These are phyloP conservation scores for Alexandromys fortis DNA, from an alignment of 2,113 vertebrate genomes.

Conservation along the genomic window DNA sequence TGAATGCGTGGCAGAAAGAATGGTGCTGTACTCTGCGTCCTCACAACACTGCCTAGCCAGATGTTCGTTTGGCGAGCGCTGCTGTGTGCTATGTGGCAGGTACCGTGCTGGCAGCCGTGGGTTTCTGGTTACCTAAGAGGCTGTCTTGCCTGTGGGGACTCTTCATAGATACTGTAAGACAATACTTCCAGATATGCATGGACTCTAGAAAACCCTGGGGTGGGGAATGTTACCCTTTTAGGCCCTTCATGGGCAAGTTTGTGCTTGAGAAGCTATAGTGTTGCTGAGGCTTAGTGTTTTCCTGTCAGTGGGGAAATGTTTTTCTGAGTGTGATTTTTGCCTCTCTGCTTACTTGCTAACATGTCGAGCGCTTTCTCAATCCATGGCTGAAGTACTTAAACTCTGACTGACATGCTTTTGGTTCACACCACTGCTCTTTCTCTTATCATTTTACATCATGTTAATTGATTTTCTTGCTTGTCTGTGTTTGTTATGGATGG, in stretches of 20 bases:
- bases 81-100: not conserved
- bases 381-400: not conserved
- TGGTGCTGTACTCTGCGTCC: not conserved
- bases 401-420: slow-evolving; percentile 27
- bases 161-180: not conserved
- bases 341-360: not conserved
- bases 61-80: not conserved
- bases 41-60: not conserved
- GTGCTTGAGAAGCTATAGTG: not conserved
- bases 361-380: not conserved
- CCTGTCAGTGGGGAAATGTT: not conserved
- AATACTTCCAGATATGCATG: not conserved
- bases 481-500: slow-evolving; percentile 21
- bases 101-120: not conserved
- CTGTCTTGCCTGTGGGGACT: not conserved
- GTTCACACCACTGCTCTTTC: not conserved
- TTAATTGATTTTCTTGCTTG: slow-evolving; percentile 44
- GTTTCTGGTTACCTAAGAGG: not conserved
- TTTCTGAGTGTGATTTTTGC: slow-evolving; percentile 22
- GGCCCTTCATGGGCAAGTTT: not conserved
- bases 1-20: not conserved
- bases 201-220: not conserved
- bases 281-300: slow-evolving; percentile 24
- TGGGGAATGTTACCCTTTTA: not conserved
- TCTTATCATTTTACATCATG: slow-evolving; percentile 29